Percentiles rank a stretch among this genome's conserved stretches.
These are phyloP conservation scores for Daboia siamensis DNA, from an alignment of 2,113 vertebrate species.

Conservation along the genomic window DNA sequence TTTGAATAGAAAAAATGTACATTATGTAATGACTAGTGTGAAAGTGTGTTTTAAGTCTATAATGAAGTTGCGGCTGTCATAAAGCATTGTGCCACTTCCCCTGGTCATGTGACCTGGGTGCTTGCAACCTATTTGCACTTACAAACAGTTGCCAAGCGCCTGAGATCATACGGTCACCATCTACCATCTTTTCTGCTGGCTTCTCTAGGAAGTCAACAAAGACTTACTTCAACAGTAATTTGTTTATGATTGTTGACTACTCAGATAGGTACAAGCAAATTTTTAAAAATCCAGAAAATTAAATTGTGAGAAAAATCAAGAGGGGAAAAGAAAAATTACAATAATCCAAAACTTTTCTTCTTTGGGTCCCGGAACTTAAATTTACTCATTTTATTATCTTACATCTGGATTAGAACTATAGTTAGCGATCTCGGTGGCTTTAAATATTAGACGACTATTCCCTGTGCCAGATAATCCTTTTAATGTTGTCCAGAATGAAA, in stretches of 20 bases:
- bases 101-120: not conserved
- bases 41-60: not conserved
- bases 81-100: not conserved
- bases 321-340: not conserved
- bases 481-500: not conserved
- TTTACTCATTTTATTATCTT: not conserved
- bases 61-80: not conserved
- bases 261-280: not conserved
- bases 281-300: not conserved
- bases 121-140: not conserved
- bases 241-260: not conserved
- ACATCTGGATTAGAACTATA: not conserved
- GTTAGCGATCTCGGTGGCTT: not conserved
- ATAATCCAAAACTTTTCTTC: not conserved
- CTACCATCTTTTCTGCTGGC: not conserved
- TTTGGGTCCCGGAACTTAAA: not conserved
- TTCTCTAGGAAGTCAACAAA: not conserved
- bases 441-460: not conserved
- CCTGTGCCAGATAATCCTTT: not conserved
- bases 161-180: not conserved
- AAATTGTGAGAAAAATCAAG: not conserved
- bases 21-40: not conserved
- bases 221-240: not conserved
- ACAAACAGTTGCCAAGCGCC: not conserved
- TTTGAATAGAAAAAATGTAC: not conserved